A percentile compares a stretch with the other conserved stretches of the same genome.
Evolutionary conservation across 1,140 invertebrate species (phyloP).

Genomic region (Pygmarrhopalites habei): DNA sequence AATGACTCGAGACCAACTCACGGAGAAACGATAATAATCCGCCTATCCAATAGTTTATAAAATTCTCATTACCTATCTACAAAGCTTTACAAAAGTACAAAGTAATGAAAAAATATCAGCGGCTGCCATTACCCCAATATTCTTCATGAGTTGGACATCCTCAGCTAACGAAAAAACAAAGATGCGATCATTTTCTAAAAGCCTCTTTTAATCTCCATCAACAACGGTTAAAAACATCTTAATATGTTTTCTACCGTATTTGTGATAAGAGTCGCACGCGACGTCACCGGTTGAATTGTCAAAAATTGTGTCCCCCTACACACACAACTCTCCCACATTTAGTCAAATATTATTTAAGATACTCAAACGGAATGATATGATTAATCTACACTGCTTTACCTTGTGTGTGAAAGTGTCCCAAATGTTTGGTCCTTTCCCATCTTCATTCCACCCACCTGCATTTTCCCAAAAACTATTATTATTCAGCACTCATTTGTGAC

Average conservation of each 20-base stretch:
- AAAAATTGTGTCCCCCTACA: too few species aligned
- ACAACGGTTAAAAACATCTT: too few species aligned
- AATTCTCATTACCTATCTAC: slow-evolving; percentile 40
- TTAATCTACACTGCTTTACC: slow-evolving; percentile 28
- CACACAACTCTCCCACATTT: too few species aligned
- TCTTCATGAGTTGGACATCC: slow-evolving; percentile 36
- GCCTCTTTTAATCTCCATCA: too few species aligned
- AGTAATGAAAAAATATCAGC: too few species aligned
- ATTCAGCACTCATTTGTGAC: slow-evolving; percentile 22
- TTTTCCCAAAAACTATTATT: slow-evolving; percentile 7
- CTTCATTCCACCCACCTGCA: slow-evolving; percentile 62
- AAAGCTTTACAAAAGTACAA: too few species aligned
- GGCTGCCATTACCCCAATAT: slow-evolving; percentile 44
- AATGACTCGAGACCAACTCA: slow-evolving; percentile 43
- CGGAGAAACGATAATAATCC: slow-evolving; percentile 39
- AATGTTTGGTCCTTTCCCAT: slow-evolving; percentile 42
- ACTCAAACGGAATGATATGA: background rate
- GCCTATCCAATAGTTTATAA: slow-evolving; percentile 10
- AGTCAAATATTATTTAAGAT: too few species aligned
- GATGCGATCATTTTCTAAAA: too few species aligned
- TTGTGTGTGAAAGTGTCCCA: slow-evolving; percentile 28
- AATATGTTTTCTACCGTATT: too few species aligned
- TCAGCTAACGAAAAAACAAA: too few species aligned
- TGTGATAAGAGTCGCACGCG: slow-evolving; percentile 37
- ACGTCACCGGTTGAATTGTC: slow-evolving; percentile 50